These are phyloP conservation scores for Nothoprocta pentlandii DNA, from an alignment of 2,113 vertebrate species.

Conservation along the genomic window DNA sequence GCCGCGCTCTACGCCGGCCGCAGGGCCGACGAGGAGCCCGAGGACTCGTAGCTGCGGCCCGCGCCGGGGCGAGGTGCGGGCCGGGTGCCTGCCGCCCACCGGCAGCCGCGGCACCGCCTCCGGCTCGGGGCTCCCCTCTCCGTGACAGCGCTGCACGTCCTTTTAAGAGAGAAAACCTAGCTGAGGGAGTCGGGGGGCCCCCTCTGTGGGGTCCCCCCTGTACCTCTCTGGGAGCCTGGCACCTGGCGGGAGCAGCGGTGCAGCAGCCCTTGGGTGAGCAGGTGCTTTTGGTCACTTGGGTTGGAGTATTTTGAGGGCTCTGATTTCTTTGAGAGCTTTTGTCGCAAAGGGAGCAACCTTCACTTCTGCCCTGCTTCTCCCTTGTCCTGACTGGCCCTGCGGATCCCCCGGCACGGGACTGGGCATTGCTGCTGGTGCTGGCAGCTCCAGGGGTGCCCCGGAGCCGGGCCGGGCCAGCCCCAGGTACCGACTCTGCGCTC, in stretches of 20 bases:
- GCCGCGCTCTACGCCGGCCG: slow-evolving; percentile 90
- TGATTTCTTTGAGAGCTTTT: slow-evolving; percentile 54
- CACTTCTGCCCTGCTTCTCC: background rate
- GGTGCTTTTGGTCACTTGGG: slow-evolving; percentile 65
- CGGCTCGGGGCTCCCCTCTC: background rate
- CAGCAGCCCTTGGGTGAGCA: slow-evolving; percentile 53
- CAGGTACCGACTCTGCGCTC: background rate
- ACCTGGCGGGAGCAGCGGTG: background rate
- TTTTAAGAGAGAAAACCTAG: slow-evolving; percentile 45
- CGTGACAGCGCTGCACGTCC: background rate
- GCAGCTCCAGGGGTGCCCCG: too few species aligned
- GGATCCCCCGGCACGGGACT: background rate
- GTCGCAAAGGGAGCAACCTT: slow-evolving; percentile 31
- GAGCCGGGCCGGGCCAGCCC: too few species aligned
- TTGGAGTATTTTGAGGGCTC: slow-evolving; percentile 53
- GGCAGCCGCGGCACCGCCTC: too few species aligned
- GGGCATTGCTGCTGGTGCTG: background rate
- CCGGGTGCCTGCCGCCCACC: background rate
- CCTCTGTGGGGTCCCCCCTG: too few species aligned
- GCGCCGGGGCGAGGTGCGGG: background rate
- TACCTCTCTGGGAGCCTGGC: too few species aligned
- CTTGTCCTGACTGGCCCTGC: background rate
- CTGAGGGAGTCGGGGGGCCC: background rate
- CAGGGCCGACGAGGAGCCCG: slow-evolving; percentile 82
- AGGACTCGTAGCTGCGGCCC: slow-evolving; percentile 85